A percentile compares a stretch with the other conserved stretches of the same genome.
Evolutionary conservation across 2,888 invertebrate species (phyloP).

Genomic region (Tupiocoris notatus): DNA sequence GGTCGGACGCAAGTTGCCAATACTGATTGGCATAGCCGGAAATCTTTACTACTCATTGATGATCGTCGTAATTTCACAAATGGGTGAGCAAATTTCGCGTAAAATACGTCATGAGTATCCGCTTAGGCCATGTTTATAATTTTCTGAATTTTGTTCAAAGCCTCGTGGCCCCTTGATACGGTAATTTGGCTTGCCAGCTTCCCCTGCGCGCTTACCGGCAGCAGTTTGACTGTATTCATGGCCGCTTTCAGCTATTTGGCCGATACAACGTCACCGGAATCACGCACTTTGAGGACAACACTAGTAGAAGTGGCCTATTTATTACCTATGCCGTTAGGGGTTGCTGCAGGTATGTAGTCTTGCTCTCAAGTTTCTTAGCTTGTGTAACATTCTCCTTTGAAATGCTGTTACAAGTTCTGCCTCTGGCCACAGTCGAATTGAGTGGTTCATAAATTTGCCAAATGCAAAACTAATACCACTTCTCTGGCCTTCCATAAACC

Average conservation of each 20-base stretch:
- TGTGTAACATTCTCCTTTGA: too few relatives aligned
- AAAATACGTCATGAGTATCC: too few relatives aligned
- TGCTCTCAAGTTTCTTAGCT: too few relatives aligned
- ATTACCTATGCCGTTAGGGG: slow-evolving; percentile 78
- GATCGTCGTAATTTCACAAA: slow-evolving; percentile 68
- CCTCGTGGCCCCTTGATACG: slow-evolving; percentile 74
- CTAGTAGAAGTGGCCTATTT: slow-evolving; percentile 79
- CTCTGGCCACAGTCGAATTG: too few relatives aligned
- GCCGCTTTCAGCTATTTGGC: slow-evolving; percentile 77
- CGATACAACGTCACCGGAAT: slow-evolving; percentile 67
- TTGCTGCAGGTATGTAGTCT: slow-evolving; percentile 66
- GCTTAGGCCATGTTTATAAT: too few relatives aligned
- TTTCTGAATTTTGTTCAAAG: slow-evolving; percentile 20
- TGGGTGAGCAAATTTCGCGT: slow-evolving; percentile 54
- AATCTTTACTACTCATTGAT: slow-evolving; percentile 73
- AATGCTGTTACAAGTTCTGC: too few relatives aligned
- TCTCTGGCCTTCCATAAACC: neutral
- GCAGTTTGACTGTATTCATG: slow-evolving; percentile 77
- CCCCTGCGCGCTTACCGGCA: slow-evolving; percentile 74
- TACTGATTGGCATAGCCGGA: slow-evolving; percentile 70
- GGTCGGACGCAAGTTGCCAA: slow-evolving; percentile 70
- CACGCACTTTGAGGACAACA: slow-evolving; percentile 75
- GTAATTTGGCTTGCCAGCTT: slow-evolving; percentile 73
- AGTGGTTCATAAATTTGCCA: too few relatives aligned
- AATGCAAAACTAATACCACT: too few relatives aligned